A percentile compares a stretch with the other conserved stretches of the same genome.
phyloP scores from a whole-genome alignment of 2,113 vertebrate genomes.

The Sus scrofa region DNA sequence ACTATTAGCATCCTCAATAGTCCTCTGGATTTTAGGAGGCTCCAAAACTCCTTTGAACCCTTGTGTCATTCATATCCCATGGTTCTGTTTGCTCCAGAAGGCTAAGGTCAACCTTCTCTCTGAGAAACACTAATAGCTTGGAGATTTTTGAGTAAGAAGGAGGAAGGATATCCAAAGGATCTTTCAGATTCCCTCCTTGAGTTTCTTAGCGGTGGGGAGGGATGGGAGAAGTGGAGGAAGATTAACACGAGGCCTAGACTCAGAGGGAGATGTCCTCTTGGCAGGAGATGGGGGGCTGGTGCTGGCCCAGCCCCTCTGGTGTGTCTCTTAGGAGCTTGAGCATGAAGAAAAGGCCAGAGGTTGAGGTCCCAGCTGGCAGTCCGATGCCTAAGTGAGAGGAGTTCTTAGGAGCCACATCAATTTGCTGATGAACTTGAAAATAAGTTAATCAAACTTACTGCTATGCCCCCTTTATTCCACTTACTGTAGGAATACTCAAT shows the following conservation, averaged over 20 bases:
- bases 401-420: background rate
- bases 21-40: background rate
- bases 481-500: background rate
- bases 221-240: background rate
- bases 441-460: background rate
- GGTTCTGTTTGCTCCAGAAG: background rate
- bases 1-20: background rate
- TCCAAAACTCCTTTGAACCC: background rate
- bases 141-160: background rate
- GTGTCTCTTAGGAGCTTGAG: background rate
- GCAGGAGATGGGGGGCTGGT: no score
- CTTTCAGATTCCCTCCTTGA: background rate
- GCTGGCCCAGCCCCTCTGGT: rapidly evolving
- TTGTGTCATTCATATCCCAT: background rate
- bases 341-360: background rate
- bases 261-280: background rate
- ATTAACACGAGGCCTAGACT: background rate
- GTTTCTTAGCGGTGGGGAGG: background rate
- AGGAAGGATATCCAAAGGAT: no score
- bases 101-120: background rate
- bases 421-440: constrained; percentile 31
- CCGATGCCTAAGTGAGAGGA: background rate
- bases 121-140: background rate
- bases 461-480: background rate
- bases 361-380: background rate